Evolutionary conservation across 2,113 vertebrate species (phyloP), one percentile per base, ranked within the genome.

Genomic region (Gopherus evgoodei): DNA sequence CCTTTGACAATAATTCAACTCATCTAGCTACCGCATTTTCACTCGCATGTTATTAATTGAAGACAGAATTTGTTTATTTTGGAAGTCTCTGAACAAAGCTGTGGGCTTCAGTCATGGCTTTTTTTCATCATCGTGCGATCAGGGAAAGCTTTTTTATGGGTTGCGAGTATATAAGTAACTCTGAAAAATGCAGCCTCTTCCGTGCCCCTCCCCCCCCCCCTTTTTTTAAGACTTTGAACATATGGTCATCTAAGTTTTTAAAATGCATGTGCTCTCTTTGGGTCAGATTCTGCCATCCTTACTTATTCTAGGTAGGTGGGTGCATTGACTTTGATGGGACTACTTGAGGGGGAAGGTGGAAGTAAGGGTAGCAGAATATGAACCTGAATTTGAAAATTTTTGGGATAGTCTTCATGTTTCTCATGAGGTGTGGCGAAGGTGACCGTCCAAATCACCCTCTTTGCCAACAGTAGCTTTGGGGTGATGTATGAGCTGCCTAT

Each of bases 51-150:
- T 49, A 50, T 92, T 91, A 92, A 91, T 90, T 22, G 19, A 50
- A 88, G 90, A 44, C 38, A 19, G 27, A 83, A 56, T 84, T 84
- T 96, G 89, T 93, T 96, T 94, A 65, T 85, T 95, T 95, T 96
- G 90, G 83, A 88, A n/a, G 49, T 84, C 53, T 52, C 88, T 86
- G 86, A 62, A 38, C 90, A 78, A 76, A 91, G 62, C 4, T 86
- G 27, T 88, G 52, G 35, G 38, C 53, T 95, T 95, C 53, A 85
- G 56, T 88, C 89, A 22, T 80, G 62, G 49, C 82, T 44, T 87
- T 52, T 52, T 88, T 52, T 87, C 87, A 90, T 81, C 79, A 90
- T 57, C 5, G 6, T 62, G 56, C 17, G 25, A 17, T 88, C 94
- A 50, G 22, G 82, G 72, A 93, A 94, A 88, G 88, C 12, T 13